Percentiles rank a stretch among this genome's conserved stretches.
These are phyloP conservation scores for Pampus argenteus DNA, from an alignment of 2,797 vertebrate genomes.

Conservation along the genomic window DNA sequence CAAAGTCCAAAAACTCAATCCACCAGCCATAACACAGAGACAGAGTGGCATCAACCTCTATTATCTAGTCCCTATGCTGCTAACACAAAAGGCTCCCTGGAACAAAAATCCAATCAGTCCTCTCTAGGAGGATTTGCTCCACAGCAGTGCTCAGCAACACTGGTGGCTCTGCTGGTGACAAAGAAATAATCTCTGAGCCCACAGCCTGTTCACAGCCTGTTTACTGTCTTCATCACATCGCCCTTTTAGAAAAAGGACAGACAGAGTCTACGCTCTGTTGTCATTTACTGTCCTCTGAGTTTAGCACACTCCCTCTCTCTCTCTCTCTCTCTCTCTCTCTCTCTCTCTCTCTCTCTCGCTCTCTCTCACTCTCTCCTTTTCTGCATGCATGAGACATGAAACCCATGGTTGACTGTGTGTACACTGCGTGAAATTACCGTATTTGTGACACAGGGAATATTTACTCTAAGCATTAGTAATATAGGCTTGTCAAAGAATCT, in stretches of 20 bases:
- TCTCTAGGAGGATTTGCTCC: constrained; percentile 85
- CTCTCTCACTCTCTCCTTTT: constrained; percentile 31
- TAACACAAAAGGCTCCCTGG: constrained; percentile 86
- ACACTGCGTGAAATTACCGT: constrained; percentile 82
- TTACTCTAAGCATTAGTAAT: constrained; percentile 78
- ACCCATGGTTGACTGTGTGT: constrained; percentile 80
- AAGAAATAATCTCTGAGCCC: constrained; percentile 84
- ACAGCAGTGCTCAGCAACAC: constrained; percentile 83
- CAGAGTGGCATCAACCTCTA: constrained; percentile 83
- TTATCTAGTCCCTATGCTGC: constrained; percentile 84
- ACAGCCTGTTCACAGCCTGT: constrained; percentile 83
- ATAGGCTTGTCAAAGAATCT: constrained; percentile 55
- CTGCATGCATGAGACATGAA: constrained; percentile 77
- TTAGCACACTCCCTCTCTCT: constrained; percentile 57
- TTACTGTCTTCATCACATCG: constrained; percentile 80
- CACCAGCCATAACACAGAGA: constrained; percentile 78
- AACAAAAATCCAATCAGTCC: constrained; percentile 86
- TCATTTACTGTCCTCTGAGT: constrained; percentile 81
- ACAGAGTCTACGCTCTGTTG: constrained; percentile 75
- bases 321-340: too few relatives aligned
- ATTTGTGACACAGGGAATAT: constrained; percentile 77
- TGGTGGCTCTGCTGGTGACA: constrained; percentile 83
- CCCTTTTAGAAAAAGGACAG: constrained; percentile 77
- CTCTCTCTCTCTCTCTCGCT: too few relatives aligned
- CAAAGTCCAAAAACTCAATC: constrained; percentile 74